A percentile compares a stretch with the other conserved stretches of the same genome.
Conservation (phyloP, 2,888 invertebrate genomes). For the Diarsia dahlii region DNA sequence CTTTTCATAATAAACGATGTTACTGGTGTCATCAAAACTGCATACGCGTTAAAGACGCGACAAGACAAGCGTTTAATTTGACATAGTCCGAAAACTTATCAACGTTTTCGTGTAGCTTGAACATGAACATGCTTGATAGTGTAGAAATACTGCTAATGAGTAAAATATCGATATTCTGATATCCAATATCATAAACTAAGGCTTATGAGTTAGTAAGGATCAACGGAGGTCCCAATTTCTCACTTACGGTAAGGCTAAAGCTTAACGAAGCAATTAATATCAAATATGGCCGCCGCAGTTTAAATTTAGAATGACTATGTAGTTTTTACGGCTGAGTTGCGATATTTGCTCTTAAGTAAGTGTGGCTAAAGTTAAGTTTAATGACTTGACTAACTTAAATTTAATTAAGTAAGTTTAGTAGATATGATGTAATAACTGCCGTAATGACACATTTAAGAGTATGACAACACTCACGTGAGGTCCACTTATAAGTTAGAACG, state of each 20-base stretch:
- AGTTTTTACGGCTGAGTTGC: slow-evolving; percentile 31
- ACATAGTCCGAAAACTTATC: background rate
- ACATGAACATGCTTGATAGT: background rate
- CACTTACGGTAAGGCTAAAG: slow-evolving; percentile 4
- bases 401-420: slow-evolving; percentile 12
- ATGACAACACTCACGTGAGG: background rate
- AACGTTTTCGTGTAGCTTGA: background rate
- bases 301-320: slow-evolving; percentile 19
- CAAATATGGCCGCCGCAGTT: slow-evolving; percentile 28
- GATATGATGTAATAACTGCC: slow-evolving; percentile 18
- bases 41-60: background rate
- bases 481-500: slow-evolving; percentile 10
- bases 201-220: slow-evolving; percentile 2
- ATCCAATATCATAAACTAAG: background rate
- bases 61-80: background rate
- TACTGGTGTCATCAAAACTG: too few relatives aligned
- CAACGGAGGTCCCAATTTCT: slow-evolving; percentile 35
- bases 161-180: background rate
- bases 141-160: background rate
- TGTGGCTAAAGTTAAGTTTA: slow-evolving; percentile 38
- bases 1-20: background rate
- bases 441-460: slow-evolving; percentile 15
- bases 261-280: slow-evolving; percentile 42
- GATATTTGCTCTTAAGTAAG: slow-evolving; percentile 22
- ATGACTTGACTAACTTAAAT: slow-evolving; percentile 20